Percentiles rank a stretch among this genome's conserved stretches.
Conservation (phyloP, 2,113 vertebrate species). For the Petroica traversi region DNA sequence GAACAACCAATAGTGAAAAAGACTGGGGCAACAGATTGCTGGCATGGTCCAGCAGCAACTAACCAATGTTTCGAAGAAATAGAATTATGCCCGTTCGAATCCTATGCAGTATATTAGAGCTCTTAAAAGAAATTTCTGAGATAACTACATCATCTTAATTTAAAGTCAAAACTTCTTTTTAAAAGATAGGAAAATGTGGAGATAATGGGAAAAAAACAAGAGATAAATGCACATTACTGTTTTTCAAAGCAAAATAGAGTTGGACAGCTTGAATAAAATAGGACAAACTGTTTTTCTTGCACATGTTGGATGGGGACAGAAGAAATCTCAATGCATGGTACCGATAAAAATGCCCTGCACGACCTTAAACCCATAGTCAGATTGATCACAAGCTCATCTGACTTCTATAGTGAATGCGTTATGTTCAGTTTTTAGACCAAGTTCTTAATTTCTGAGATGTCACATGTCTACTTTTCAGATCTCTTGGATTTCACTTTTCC, state of each 20-base stretch:
- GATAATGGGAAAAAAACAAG: not conserved
- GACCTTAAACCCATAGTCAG: not conserved
- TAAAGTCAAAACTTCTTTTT: not conserved
- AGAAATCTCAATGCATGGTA: not conserved
- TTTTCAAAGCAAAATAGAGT: not conserved
- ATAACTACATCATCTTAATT: not conserved
- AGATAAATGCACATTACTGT: not conserved
- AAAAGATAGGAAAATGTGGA: not conserved
- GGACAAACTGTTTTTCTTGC: not conserved
- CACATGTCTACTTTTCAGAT: not conserved
- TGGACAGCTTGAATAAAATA: not conserved
- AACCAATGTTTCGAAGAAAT: not conserved
- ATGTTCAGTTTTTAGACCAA: not conserved
- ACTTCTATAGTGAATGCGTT: not conserved
- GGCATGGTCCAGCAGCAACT: not conserved
- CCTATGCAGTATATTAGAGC: not conserved
- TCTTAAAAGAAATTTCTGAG: not conserved
- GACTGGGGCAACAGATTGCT: not conserved
- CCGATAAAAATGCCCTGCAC: not conserved
- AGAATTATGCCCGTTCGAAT: not conserved
- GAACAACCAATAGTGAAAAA: not conserved
- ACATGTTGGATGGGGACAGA: not conserved
- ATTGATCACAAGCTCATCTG: not conserved
- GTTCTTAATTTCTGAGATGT: not conserved
- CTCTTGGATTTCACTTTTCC: not conserved